Base-by-base conservation (phyloP, 1,140 invertebrate genomes). In the Eumaeus atala region DNA sequence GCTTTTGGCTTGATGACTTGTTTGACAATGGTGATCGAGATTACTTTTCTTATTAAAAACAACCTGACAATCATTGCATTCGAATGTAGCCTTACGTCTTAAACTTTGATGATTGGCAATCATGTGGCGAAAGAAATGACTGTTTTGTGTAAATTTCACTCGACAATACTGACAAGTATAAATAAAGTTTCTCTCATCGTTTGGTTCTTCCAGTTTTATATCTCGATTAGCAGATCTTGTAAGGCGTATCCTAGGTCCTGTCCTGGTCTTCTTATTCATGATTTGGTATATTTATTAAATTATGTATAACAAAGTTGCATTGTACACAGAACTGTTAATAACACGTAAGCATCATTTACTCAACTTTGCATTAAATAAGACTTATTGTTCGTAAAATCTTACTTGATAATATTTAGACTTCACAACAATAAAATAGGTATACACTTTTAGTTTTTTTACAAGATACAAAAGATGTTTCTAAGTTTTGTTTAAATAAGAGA, bases 211-310 rank as follows among this genome's bases (percentile, higher is more conserved):
- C 14, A 64, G 40, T 40, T 70, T 83, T 55, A 56, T 64, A 33
- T 61, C 42, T 14, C 48, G 34, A 48, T 58, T 36, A 5, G 66
- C 66, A 40, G 77, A 67, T 36, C 74, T 59, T 1, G 78, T 84
- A 33, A 84, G 74, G 5, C 78, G 62, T 28, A 86, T 81, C 59
- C 73, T 82, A 0, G 83, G 83, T 44, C 83, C 83, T n/a, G 68
- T 74, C 58, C 77, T 71, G n/a, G 70, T 70, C 66, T 84, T 83
- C 55, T 86, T 84, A 74, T 78, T 84, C 81, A 84, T 86, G 59
- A 71, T 64, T 72, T 28, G 2, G 47, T 51, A 66, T 57, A 47
- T 61, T 33, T 48, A 60, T 11, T 35, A 16, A 11, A 21, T 16
- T 42, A 48, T 53, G 36, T n/a, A 12, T 2, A 44, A 3, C 40